These are phyloP conservation scores for Euwallacea similis DNA, from an alignment of 1,140 invertebrate species.

Conservation along the genomic window DNA sequence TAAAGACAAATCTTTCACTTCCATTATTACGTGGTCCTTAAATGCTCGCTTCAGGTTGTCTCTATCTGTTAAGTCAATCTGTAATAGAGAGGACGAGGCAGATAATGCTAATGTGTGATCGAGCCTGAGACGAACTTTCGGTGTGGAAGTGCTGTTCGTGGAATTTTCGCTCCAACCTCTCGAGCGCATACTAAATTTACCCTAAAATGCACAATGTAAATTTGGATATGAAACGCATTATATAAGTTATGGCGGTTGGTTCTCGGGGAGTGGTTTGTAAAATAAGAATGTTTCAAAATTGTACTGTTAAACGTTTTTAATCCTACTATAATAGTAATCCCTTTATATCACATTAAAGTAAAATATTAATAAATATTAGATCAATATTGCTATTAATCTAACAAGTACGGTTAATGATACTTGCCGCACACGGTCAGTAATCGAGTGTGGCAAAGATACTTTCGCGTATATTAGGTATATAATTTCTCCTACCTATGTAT, in stretches of 20 bases:
- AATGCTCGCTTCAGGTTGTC: slow-evolving; percentile 54
- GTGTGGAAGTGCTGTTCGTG: slow-evolving; percentile 45
- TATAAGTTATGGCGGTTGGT: too few species aligned
- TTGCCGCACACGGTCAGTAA: too few species aligned
- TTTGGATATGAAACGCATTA: too few species aligned
- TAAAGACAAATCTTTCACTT: slow-evolving; percentile 68
- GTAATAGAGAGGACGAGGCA: slow-evolving; percentile 39
- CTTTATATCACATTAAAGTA: too few species aligned
- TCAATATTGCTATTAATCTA: too few species aligned
- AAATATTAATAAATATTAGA: too few species aligned
- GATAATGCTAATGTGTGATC: slow-evolving; percentile 59
- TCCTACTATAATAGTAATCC: not conserved
- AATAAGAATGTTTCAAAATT: not conserved
- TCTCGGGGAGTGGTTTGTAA: too few species aligned
- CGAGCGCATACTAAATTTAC: slow-evolving; percentile 71
- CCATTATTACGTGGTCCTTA: slow-evolving; percentile 61
- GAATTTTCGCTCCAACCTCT: slow-evolving; percentile 69
- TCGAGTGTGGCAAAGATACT: too few species aligned
- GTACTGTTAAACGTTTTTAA: not conserved
- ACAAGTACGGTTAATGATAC: too few species aligned
- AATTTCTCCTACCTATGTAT: too few species aligned
- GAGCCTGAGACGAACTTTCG: slow-evolving; percentile 59
- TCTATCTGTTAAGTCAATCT: slow-evolving; percentile 52
- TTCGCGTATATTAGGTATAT: too few species aligned
- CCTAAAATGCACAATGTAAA: slow-evolving; percentile 53